A percentile compares a stretch with the other conserved stretches of the same genome.
Evolutionary conservation across 2,797 vertebrate genomes (phyloP).

Genomic region (Prunella strophiata): DNA sequence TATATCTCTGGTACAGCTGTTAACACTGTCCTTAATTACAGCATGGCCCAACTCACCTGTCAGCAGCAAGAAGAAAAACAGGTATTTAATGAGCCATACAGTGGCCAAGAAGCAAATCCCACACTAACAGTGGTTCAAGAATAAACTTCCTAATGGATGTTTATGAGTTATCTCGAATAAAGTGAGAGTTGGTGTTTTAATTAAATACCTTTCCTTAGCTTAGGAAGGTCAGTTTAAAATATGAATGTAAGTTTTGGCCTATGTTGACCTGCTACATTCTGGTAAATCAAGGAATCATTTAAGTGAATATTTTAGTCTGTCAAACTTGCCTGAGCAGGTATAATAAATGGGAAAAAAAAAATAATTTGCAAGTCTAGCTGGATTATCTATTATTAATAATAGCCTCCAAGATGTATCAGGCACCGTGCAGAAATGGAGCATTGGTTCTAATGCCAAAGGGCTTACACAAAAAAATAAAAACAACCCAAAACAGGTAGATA

Average conservation of each 20-base stretch:
- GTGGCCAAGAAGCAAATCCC: background rate
- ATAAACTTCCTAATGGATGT: background rate
- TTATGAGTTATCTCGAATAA: background rate
- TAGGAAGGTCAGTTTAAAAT: background rate
- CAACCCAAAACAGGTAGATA: background rate
- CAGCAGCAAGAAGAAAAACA: background rate
- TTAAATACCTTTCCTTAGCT: background rate
- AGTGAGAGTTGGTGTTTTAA: constrained; percentile 3
- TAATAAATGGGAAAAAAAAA: background rate
- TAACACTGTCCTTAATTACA: background rate
- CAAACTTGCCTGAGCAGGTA: background rate
- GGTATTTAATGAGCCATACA: background rate
- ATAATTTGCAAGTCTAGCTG: constrained; percentile 5
- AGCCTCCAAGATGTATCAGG: background rate
- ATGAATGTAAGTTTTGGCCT: background rate
- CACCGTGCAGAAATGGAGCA: background rate
- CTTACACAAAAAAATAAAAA: background rate
- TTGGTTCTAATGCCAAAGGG: background rate
- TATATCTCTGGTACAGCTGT: background rate
- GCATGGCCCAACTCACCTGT: background rate
- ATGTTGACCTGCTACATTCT: background rate
- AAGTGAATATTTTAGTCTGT: constrained; percentile 21
- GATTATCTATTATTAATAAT: constrained; percentile 53
- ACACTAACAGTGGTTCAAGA: background rate
- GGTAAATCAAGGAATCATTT: background rate